Base-by-base conservation (phyloP, 2,797 vertebrate species). In the Eospalax fontanierii region DNA sequence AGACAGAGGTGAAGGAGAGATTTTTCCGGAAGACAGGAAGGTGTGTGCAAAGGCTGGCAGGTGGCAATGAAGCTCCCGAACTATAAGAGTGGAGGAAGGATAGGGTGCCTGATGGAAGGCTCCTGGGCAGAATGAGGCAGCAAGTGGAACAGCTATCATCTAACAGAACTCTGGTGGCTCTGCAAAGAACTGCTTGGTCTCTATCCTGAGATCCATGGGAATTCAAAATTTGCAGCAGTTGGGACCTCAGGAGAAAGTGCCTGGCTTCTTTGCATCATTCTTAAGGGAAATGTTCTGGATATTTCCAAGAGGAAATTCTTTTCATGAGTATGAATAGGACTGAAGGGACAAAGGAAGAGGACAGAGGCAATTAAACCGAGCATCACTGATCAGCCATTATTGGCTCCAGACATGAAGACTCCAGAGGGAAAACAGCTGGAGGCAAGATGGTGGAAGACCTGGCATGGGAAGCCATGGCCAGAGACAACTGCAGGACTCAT, bases 281-380 rank as follows among this genome's bases (percentile, higher is more conserved):
- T 22, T 94, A 3, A 59, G 38, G 38, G 73, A 90, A 66, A 75
- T 54, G 16, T 38, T 78, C 46, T n/a, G n/a, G 66, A 71, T 35
- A 83, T 68, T 74, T 76, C 75, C 43, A 73, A 84, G 81, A 79
- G 71, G n/a, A 10, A 65, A 82, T 89, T 61, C 43, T 43, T 82
- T 94, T 66, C 40, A 40, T 40, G 35, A 2, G 9, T 57, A 50
- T 86, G 33, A 35, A 70, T 86, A 61, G 10, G 82, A 63, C 43
- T 40, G 40, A 89, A 79, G 61, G 26, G 76, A 94, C 30, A 10
- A 61, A 28, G 30, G 57, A 81, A 81, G 68, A 14, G 30, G 66
- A 5, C 18, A 75, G 73, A 91, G n/a, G 21, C 15, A 87, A 28
- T 24, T 22, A 84, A 66, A 61, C 33, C 73, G 88, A 92, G 54